These are phyloP conservation scores for Sigmodon hispidus DNA, from an alignment of 2,113 vertebrate genomes.

Conservation along the genomic window DNA sequence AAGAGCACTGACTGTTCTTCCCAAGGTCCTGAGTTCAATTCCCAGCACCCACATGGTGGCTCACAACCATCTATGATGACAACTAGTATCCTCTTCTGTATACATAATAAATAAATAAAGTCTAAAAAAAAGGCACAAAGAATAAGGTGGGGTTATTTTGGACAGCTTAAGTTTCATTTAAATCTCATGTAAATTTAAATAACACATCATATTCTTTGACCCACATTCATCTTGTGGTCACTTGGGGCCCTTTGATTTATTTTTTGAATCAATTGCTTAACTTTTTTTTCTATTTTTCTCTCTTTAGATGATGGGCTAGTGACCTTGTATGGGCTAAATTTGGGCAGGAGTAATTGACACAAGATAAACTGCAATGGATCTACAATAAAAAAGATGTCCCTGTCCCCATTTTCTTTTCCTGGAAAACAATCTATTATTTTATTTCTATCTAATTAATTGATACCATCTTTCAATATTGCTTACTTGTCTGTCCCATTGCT, in stretches of 20 bases:
- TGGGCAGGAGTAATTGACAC: background rate
- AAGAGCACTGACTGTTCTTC: no score
- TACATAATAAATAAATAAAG: no score
- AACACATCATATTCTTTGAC: background rate
- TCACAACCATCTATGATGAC: no score
- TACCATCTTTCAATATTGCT: background rate
- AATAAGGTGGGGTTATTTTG: background rate
- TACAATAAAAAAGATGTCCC: background rate
- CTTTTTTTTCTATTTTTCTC: conserved; percentile 29
- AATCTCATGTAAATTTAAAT: conserved; percentile 25
- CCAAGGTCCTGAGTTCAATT: no score
- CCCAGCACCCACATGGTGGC: no score
- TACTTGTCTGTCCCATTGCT: background rate
- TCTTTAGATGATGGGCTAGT: conserved; percentile 7
- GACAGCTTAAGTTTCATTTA: conserved; percentile 1
- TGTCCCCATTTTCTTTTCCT: background rate
- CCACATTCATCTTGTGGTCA: conserved; percentile 25
- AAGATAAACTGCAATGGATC: background rate
- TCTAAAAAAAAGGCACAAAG: background rate
- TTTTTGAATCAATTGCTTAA: background rate
- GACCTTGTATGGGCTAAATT: background rate
- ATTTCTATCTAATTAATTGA: no score
- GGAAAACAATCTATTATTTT: conserved; percentile 4
- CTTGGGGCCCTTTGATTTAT: background rate
- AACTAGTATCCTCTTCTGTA: no score